Base-by-base conservation (phyloP, 2,113 vertebrate species). In the Oreochromis aureus region DNA sequence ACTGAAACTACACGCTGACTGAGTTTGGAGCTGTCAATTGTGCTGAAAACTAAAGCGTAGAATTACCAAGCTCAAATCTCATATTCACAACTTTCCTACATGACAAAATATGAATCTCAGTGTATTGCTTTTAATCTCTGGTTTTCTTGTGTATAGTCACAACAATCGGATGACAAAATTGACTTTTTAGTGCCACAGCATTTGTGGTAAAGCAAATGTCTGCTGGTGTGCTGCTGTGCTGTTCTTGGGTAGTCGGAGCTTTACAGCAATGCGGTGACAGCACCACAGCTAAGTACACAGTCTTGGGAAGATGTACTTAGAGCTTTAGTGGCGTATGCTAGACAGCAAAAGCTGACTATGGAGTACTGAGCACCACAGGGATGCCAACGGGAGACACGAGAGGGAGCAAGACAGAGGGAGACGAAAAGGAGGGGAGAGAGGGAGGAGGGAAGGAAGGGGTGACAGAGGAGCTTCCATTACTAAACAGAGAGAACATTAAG, bases 241-340 rank as follows among this genome's bases (percentile, higher is more conserved):
- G 79, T 87, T 84, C 71, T 55, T 13, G 55, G 86, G n/a, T 54
- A 89, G 87, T 3, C 19, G 80, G 69, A 86, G 91, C 85, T 93
- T 93, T 93, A 82, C 91, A 94, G 93, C 89, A 92, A 88, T 94
- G 94, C 91, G 27, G 94, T 91, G 92, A 93, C 94, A 93, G 93
- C 92, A 89, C 71, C 87, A 89, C 66, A 89, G 89, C 85, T 90
- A 91, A 92, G 92, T 85, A 94, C 90, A 91, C 87, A 92, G 90
- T 86, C 91, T 92, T 73, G 84, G 87, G 91, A 93, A 94, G 92
- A 94, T 89, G 92, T 93, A 92, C 92, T 94, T 92, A 92, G 92
- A 95, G 93, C 88, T 93, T 95, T 94, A 94, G 91, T 90, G 88
- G 90, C 59, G 87, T 94, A 91, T 89, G 90, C 86, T 86, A 91